phyloP scores from a whole-genome alignment of 2,113 vertebrate genomes.

The Geococcyx californianus region DNA sequence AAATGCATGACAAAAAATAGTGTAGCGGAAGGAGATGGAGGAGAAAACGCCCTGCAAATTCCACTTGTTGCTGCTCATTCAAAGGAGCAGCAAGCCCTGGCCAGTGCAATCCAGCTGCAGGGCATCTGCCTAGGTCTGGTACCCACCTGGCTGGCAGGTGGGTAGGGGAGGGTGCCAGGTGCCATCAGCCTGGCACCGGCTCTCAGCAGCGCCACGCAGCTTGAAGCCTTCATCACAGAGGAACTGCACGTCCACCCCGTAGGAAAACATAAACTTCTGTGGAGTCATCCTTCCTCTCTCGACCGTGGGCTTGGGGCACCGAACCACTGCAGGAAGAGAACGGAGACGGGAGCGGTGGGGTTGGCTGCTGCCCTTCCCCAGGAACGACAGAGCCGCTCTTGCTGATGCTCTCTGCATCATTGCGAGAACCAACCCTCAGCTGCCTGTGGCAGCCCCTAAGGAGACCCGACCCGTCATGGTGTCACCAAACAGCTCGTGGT shows the following conservation, averaged over 20 bases:
- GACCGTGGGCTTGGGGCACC: conserved; percentile 42
- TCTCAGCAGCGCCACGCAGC: conserved; percentile 22
- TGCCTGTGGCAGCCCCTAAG: background rate
- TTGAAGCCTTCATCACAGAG: background rate
- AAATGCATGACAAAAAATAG: background rate
- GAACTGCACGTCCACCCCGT: background rate
- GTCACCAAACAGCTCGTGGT: background rate
- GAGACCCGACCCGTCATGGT: background rate
- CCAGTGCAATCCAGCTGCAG: background rate
- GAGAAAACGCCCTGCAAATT: background rate
- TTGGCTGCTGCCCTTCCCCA: background rate
- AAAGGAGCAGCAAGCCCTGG: background rate
- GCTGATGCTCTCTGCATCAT: background rate
- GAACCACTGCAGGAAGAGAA: conserved; percentile 34
- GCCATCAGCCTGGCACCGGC: conserved; percentile 11
- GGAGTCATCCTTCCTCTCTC: background rate
- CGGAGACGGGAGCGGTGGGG: background rate
- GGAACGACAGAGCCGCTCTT: background rate
- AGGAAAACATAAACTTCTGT: background rate
- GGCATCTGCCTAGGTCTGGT: background rate
- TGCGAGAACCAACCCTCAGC: background rate
- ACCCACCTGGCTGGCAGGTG: conserved; percentile 54
- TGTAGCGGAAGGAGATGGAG: background rate
- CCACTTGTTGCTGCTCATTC: background rate
- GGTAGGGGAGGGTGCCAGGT: conserved; percentile 53